Conservation (phyloP, 1,140 invertebrate species). For the Mylabris phalerata region DNA sequence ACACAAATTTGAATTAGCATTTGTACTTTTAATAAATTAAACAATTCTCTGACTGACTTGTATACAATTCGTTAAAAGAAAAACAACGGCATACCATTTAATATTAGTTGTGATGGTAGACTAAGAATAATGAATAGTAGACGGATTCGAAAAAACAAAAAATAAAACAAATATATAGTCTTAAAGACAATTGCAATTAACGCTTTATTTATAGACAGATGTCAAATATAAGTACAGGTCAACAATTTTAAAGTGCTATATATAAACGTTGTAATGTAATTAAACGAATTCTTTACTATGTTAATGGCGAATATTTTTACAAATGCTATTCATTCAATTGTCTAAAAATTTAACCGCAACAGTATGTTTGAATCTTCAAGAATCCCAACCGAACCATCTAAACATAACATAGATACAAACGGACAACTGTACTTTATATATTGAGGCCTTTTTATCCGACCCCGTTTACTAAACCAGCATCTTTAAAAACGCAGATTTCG, state of each 20-base stretch:
- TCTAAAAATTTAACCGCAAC: too few relatives aligned
- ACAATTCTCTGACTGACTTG: conserved; percentile 20
- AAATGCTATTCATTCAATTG: too few relatives aligned
- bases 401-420: too few relatives aligned
- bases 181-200: conserved; percentile 26
- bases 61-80: conserved; percentile 19
- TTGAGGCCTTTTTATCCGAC: too few relatives aligned
- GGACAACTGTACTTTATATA: too few relatives aligned
- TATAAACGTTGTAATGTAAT: conserved; percentile 27
- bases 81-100: conserved; percentile 11
- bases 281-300: conserved; percentile 23
- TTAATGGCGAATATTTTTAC: conserved; percentile 16
- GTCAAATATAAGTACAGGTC: conserved; percentile 29
- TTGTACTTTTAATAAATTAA: conserved; percentile 27
- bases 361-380: too few relatives aligned
- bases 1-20: conserved; percentile 33
- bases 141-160: neutral
- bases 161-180: conserved; percentile 4
- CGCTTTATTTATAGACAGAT: conserved; percentile 28
- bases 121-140: conserved; percentile 1
- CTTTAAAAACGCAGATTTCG: too few relatives aligned
- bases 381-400: too few relatives aligned
- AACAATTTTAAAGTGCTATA: conserved; percentile 29
- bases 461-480: too few relatives aligned
- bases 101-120: conserved; percentile 5